phyloP scores from a whole-genome alignment of 2,888 invertebrate genomes.

The Nipponacmea schrenckii region DNA sequence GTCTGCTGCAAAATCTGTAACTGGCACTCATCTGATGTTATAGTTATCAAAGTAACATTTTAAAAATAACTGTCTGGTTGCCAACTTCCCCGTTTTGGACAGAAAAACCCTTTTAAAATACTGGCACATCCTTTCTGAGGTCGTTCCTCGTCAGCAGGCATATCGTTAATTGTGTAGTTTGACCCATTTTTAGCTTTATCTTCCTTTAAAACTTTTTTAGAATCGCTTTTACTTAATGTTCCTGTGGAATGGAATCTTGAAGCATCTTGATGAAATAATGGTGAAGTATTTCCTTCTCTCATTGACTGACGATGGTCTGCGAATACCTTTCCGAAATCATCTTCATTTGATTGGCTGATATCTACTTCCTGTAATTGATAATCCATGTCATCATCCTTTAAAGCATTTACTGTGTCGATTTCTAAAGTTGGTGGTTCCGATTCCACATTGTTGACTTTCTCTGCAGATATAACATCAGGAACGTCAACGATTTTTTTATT shows the following conservation, averaged over 20 bases:
- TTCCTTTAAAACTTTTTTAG: background rate
- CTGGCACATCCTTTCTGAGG: background rate
- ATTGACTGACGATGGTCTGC: background rate
- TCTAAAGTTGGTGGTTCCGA: background rate
- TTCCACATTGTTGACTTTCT: background rate
- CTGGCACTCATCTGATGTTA: no score
- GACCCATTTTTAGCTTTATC: background rate
- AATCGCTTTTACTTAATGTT: background rate
- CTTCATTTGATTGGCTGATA: background rate
- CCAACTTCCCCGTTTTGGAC: background rate
- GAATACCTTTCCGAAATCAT: background rate
- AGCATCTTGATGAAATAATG: background rate
- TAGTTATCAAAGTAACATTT: background rate
- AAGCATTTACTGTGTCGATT: slow-evolving; percentile 5
- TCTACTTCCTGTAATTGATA: background rate
- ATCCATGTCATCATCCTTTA: slow-evolving; percentile 2
- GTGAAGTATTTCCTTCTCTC: background rate
- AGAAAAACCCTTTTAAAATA: background rate
- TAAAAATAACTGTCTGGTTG: background rate
- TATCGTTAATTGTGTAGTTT: background rate
- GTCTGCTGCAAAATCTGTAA: no score
- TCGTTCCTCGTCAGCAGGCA: background rate
- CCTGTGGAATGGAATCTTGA: background rate
- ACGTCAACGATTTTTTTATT: background rate
- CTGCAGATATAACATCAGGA: background rate